Conservation (phyloP, 2,888 invertebrate genomes). For the Epirrhoe alternata region DNA sequence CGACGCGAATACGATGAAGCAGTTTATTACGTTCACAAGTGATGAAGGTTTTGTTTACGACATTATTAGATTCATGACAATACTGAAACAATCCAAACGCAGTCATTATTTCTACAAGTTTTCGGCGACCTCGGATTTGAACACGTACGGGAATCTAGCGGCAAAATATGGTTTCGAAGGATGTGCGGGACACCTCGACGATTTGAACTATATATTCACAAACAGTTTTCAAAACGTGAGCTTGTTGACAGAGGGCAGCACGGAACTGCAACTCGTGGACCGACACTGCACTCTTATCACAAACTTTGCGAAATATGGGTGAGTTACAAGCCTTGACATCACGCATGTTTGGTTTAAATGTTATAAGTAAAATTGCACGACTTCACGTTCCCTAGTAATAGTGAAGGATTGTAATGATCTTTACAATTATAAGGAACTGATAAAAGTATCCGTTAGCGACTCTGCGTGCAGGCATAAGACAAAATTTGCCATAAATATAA, state of each 20-base stretch:
- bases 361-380: too few relatives aligned
- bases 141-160: constrained; percentile 23
- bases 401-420: too few relatives aligned
- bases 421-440: too few relatives aligned
- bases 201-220: constrained; percentile 57
- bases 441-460: too few relatives aligned
- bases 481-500: too few relatives aligned
- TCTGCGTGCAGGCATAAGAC: too few relatives aligned
- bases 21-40: constrained; percentile 21
- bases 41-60: constrained; percentile 15
- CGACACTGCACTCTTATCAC: too few relatives aligned
- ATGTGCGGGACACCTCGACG: too few relatives aligned
- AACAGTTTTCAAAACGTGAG: constrained; percentile 40
- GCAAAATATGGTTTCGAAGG: too few relatives aligned
- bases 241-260: constrained; percentile 46
- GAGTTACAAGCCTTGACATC: constrained; percentile 53
- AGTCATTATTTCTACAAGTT: constrained; percentile 25
- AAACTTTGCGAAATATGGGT: too few relatives aligned
- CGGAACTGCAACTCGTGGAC: too few relatives aligned
- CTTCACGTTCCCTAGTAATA: too few relatives aligned
- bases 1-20: constrained; percentile 2
- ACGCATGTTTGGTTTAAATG: constrained; percentile 13
- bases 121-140: constrained; percentile 17
- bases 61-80: constrained; percentile 17
- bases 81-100: background rate